phyloP scores from a whole-genome alignment of 2,797 vertebrate species.

The Aulostomus chinensis region DNA sequence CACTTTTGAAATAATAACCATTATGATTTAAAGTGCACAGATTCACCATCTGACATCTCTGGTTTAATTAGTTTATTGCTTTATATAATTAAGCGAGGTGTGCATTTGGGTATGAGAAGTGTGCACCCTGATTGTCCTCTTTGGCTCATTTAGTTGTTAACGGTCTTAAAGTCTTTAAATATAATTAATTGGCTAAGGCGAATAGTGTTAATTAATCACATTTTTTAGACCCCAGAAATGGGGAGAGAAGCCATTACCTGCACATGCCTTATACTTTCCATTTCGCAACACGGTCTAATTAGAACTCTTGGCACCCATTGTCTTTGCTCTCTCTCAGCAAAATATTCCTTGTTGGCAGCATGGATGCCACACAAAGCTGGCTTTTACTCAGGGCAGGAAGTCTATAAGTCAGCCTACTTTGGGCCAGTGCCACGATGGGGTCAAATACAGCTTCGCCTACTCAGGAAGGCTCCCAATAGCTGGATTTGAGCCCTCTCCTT shows the following conservation, averaged over 20 bases:
- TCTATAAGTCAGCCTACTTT: conserved; percentile 69
- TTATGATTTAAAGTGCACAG: neutral
- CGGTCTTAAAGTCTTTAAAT: conserved; percentile 62
- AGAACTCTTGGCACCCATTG: conserved; percentile 65
- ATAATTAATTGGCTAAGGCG: conserved; percentile 61
- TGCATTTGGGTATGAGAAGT: conserved; percentile 31
- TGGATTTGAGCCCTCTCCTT: conserved; percentile 68
- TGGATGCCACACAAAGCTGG: conserved; percentile 60
- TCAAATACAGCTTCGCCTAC: conserved; percentile 66
- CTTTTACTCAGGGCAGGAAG: conserved; percentile 63
- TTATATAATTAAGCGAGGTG: conserved; percentile 28
- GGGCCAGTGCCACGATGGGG: conserved; percentile 62
- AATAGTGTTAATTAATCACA: conserved; percentile 64
- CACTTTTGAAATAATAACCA: neutral
- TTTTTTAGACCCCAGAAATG: conserved; percentile 60
- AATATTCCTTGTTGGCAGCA: conserved; percentile 58
- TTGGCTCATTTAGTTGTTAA: conserved; percentile 44
- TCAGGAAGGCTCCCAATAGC: conserved; percentile 50
- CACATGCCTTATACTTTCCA: conserved; percentile 52
- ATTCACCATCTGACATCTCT: conserved; percentile 17
- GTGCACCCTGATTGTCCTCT: conserved; percentile 32
- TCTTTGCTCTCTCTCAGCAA: conserved; percentile 58
- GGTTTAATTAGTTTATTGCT: conserved; percentile 35
- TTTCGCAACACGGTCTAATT: conserved; percentile 64
- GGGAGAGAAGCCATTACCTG: conserved; percentile 60